Conservation (phyloP, 2,113 vertebrate species). For the Lota lota region DNA sequence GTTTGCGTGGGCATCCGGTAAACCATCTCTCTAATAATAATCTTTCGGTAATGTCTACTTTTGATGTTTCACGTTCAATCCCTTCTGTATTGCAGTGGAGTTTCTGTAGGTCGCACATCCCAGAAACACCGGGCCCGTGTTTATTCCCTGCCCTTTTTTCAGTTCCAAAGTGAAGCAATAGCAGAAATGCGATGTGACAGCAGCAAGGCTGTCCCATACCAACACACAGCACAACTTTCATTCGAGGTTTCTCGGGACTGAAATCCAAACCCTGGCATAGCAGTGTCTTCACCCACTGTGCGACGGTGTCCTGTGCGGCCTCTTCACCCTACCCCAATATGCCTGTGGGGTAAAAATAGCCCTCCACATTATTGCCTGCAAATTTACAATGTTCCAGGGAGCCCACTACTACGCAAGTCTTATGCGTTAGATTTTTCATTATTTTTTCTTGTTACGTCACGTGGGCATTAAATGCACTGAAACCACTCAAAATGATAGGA, state of each 20-base stretch:
- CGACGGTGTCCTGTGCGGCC: background rate
- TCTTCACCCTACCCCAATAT: background rate
- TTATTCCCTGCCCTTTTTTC: background rate
- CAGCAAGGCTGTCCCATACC: constrained; percentile 32
- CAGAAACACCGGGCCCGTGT: background rate
- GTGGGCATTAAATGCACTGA: too few relatives aligned
- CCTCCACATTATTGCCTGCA: background rate
- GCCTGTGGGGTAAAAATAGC: constrained; percentile 44
- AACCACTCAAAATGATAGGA: too few relatives aligned
- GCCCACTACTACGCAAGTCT: background rate
- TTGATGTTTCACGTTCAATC: too few relatives aligned
- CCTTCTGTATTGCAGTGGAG: too few relatives aligned
- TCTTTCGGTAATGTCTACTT: too few relatives aligned
- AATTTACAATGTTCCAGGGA: background rate
- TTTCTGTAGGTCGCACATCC: too few relatives aligned
- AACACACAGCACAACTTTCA: background rate
- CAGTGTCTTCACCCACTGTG: constrained; percentile 11
- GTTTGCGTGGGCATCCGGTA: too few relatives aligned
- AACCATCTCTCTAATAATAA: too few relatives aligned
- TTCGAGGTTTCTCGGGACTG: constrained; percentile 9
- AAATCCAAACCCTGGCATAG: constrained; percentile 28
- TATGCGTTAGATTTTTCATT: too few relatives aligned
- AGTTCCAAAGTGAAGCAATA: constrained; percentile 11
- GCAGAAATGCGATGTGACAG: constrained; percentile 38
- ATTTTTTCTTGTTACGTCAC: too few relatives aligned